Conservation (phyloP, 2,797 vertebrate species). For the Passerculus sandwichensis region DNA sequence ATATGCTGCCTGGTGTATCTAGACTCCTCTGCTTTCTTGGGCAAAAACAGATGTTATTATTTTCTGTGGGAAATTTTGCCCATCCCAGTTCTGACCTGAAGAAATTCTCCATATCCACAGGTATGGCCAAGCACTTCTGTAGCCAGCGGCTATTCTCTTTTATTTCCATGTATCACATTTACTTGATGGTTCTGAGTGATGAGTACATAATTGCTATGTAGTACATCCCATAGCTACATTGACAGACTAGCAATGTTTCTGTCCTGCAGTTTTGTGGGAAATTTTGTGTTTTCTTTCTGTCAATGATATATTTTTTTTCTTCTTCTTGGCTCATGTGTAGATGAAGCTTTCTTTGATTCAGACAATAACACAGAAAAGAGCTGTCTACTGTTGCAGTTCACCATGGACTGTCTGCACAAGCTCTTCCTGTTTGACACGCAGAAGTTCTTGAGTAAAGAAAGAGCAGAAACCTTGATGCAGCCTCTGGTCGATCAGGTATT, state of each 20-base stretch:
- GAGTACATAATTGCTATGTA: neutral
- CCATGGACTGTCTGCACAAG: slow-evolving; percentile 89
- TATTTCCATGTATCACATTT: neutral
- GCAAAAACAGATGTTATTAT: neutral
- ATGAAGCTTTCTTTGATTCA: slow-evolving; percentile 82
- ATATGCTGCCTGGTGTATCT: neutral
- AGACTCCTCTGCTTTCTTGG: neutral
- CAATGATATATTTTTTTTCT: neutral
- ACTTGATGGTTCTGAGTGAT: neutral
- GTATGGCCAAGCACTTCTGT: neutral
- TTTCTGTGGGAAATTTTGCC: neutral
- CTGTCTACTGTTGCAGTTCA: slow-evolving; percentile 80
- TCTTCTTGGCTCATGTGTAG: slow-evolving; percentile 62
- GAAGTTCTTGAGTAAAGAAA: slow-evolving; percentile 89
- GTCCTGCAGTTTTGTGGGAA: neutral
- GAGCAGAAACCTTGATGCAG: slow-evolving; percentile 86
- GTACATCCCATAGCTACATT: neutral
- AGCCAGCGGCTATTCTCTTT: neutral
- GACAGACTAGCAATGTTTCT: neutral
- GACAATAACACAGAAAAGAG: slow-evolving; percentile 80
- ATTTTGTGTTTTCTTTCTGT: neutral
- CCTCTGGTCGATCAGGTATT: slow-evolving; percentile 93
- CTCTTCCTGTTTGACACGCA: slow-evolving; percentile 93
- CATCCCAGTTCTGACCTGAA: neutral
- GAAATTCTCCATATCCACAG: neutral